Base-by-base conservation (phyloP, 2,797 vertebrate species). In the Poliocrania exsul region DNA sequence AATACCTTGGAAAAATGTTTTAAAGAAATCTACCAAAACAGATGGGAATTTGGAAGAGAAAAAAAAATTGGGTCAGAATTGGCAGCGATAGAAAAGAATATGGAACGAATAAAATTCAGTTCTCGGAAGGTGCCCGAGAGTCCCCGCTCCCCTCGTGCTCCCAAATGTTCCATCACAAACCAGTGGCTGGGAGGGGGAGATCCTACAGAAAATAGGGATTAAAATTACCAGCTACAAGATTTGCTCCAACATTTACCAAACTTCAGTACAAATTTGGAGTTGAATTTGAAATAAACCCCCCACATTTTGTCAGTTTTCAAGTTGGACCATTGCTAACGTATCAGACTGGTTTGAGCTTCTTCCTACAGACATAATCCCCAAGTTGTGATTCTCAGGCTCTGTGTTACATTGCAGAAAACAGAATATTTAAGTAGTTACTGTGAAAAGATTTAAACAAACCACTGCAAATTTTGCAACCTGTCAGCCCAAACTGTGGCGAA, bases 21-120 rank as follows among this genome's bases (percentile, higher is more conserved):
- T 56, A 62, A 72, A 90, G 89, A 53, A 58, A 66, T 82, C 54
- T 28, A 33, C 51, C 47, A 28, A 88, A 91, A 91, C 73, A 82
- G 38, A 37, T 31, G 60, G 77, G 72, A 86, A 64, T 77, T 72
- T 5, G 11, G 50, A 26, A 21, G 6, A 24, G 0, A 0, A 26
- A 74, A 49, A 71, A 62, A 42, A 21, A 9, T 6, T 4, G 16
- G 50, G 28, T 38, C 24, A 6, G 54, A 85, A 90, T 67, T 10
- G 20, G 10, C 2, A 10, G n/a, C 7, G 35, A 81, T 51, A 72
- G 80, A 58, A 49, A 50, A 18, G 49, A 61, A 17, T 1, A 10
- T 1, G 5, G 14, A 17, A 15, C 24, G 28, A 61, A 28, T 16
- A 15, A 62, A 70, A 71, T 5, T 1, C 18, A 2, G 65, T 46